Evolutionary conservation across 1,140 invertebrate genomes (phyloP), one percentile per base, ranked within the genome.

Genomic region (Drosophila sproati): DNA sequence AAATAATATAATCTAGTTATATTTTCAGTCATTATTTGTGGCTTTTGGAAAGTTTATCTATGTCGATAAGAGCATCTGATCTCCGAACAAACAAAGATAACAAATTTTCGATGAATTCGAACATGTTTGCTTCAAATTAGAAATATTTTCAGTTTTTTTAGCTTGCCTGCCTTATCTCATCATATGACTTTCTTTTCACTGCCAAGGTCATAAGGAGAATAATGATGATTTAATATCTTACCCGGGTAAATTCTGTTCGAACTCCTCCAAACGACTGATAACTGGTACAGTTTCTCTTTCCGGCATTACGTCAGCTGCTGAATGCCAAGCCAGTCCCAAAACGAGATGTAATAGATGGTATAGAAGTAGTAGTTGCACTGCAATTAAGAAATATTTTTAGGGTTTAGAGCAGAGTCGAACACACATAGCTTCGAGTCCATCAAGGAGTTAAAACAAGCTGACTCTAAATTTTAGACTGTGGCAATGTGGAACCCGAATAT

Each of bases 211-310:
- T n/a, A 47, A 4, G 35, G 51, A 64, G 72, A 45, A 57, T 12
- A 6, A 20, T 20, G 37, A 59, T 59, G 55, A 59, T 43, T 48
- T 7, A n/a, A 54, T 60, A 34, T 31, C 91, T 90, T 76, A 92
- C 91, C 80, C 82, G 2, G 91, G 91, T 37, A 92, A 41, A 47
- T 78, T 80, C 37, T 59, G 41, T 54, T 91, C 78, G 35, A 92
- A 92, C 3, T 90, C 91, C 61, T 91, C 88, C 31, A 77, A 69
- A 7, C 62, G 66, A 29, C 47, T 68, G 61, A 92, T 92, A 3
- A 77, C 78, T 57, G 91, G 79, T 43, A 66, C 91, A 47, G 80
- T 60, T 31, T 66, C 76, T 62, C 87, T 81, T 62, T 89, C 81
- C n/a, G 91, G 77, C 91, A 92, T 92, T 62, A 61, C 52, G 32